Evolutionary conservation across 2,888 invertebrate species (phyloP), one percentile per base, ranked within the genome.

Genomic region (Aelia acuminata): DNA sequence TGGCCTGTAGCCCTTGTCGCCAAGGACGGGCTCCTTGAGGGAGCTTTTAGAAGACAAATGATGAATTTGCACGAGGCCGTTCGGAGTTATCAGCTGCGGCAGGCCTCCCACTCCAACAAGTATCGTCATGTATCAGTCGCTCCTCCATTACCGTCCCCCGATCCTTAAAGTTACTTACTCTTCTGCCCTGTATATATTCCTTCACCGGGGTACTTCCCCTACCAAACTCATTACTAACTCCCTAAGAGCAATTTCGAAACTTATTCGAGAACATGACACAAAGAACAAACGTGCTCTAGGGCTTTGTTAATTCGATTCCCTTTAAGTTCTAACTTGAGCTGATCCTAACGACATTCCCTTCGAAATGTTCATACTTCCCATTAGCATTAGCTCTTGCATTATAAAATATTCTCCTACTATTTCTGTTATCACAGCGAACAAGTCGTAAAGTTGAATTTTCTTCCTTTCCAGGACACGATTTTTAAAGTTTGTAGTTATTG

Each of bases 301-400:
- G 63, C 35, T 70, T 70, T 70, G 63, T 70, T 70, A 70, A 70
- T 70, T 70, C 20, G 63, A 70, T 70, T 70, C 63, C 63, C 4
- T 7, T 70, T 70, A 70, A 35, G 63, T 18, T 2, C 20, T 1
- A 70, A 70, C 63, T 70, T 70, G 11, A 20, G 4, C 63, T 70
- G 5, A 70, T 35, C 15, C 63, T 70, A 70, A 70, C 63, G 31
- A 35, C 63, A 18, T 70, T 70, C 7, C 31, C 4, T 20, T 1
- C 18, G 35, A 31, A 70, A 70, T 35, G 31, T 18, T 70, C 63
- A 70, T 70, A 20, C 63, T 70, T 70, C 35, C 63, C 3, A 18
- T 35, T 20, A 70, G 31, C 31, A n/a, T n/a, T n/a, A n/a, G n/a
- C n/a, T n/a, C n/a, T n/a, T n/a, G n/a, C n/a, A n/a, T n/a, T n/a